phyloP scores from a whole-genome alignment of 1,140 invertebrate species.

The Drosophila micromelanica region DNA sequence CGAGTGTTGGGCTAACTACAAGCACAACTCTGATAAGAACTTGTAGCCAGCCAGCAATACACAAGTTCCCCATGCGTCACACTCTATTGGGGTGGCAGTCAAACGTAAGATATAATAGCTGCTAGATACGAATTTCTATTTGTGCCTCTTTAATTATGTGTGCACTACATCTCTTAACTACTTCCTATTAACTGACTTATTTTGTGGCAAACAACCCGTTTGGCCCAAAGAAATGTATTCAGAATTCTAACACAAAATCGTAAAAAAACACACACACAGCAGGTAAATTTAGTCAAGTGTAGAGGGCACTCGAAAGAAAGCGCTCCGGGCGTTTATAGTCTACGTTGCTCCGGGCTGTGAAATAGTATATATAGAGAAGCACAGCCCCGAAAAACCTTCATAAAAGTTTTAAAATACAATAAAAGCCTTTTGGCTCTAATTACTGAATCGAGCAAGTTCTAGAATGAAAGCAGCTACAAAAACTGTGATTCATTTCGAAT shows the following conservation, averaged over 20 bases:
- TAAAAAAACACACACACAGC: slow-evolving; percentile 16
- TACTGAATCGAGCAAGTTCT: slow-evolving; percentile 9
- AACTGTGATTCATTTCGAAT: neutral
- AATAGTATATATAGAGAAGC: slow-evolving; percentile 1
- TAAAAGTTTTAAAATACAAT: slow-evolving; percentile 32
- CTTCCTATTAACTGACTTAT: slow-evolving; percentile 13
- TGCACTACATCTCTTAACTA: neutral
- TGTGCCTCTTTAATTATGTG: slow-evolving; percentile 22
- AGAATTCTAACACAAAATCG: neutral
- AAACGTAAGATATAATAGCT: slow-evolving; percentile 34
- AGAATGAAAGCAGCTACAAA: slow-evolving; percentile 2
- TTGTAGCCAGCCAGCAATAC: slow-evolving; percentile 1
- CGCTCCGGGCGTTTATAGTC: slow-evolving; percentile 2
- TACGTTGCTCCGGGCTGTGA: neutral
- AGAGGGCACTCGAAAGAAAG: slow-evolving; percentile 30
- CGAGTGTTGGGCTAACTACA: neutral
- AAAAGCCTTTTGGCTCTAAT: slow-evolving; percentile 1
- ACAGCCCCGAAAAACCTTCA: slow-evolving; percentile 27
- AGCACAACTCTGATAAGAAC: slow-evolving; percentile 14
- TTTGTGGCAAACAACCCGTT: neutral
- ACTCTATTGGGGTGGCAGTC: slow-evolving; percentile 25
- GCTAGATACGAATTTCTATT: slow-evolving; percentile 33
- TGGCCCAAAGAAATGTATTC: neutral
- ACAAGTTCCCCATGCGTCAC: slow-evolving; percentile 26
- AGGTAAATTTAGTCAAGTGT: slow-evolving; percentile 52